These are phyloP conservation scores for Acleris sparsana DNA, from an alignment of 2,888 invertebrate genomes.

Conservation along the genomic window DNA sequence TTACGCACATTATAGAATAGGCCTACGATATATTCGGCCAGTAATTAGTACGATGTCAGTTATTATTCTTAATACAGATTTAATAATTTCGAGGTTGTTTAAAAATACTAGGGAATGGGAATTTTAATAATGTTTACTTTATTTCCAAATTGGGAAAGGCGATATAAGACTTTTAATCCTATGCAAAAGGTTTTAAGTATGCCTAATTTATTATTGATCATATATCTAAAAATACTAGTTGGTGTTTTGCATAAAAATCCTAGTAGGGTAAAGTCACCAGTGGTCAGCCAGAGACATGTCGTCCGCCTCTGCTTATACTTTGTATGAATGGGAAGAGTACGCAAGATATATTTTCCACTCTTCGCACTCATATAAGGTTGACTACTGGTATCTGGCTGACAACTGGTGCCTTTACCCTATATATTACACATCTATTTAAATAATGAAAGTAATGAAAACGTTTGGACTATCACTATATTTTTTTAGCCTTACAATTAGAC, in stretches of 20 bases:
- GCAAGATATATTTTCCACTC: too few species aligned
- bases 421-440: slow-evolving; percentile 19
- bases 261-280: too few species aligned
- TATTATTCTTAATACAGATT: slow-evolving; percentile 35
- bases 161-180: slow-evolving; percentile 41
- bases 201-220: slow-evolving; percentile 48
- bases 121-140: slow-evolving; percentile 48
- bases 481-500: slow-evolving; percentile 1
- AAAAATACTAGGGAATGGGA: slow-evolving; percentile 55
- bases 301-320: too few species aligned
- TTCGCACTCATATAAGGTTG: too few species aligned
- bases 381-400: too few species aligned
- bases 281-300: too few species aligned
- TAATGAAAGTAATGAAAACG: slow-evolving; percentile 4
- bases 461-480: neutral
- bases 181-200: slow-evolving; percentile 51
- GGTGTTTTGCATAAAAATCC: slow-evolving; percentile 67
- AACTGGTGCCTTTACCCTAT: too few species aligned
- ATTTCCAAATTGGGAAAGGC: slow-evolving; percentile 24
- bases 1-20: neutral
- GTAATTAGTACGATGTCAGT: neutral
- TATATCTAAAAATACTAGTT: slow-evolving; percentile 66
- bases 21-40: neutral
- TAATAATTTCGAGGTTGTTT: slow-evolving; percentile 59
- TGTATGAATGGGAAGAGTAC: too few species aligned